These are phyloP conservation scores for Numenius arquata DNA, from an alignment of 2,113 vertebrate species.

Conservation along the genomic window DNA sequence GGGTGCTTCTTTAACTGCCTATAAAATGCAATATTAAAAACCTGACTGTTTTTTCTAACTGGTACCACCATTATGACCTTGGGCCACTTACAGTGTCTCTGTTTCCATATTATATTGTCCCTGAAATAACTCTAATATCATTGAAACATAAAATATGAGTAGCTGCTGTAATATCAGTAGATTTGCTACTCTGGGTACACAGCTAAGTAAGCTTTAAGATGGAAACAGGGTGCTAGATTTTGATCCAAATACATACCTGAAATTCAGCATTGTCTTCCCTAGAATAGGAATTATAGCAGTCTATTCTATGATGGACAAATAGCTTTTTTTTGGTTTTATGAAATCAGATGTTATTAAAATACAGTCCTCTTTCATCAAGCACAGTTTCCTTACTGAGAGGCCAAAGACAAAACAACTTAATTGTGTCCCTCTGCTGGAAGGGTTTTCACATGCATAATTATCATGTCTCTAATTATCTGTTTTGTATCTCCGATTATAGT, in stretches of 20 bases:
- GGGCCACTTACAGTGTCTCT: neutral
- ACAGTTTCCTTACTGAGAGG: neutral
- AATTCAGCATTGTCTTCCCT: neutral
- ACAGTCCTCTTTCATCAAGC: neutral
- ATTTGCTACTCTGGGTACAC: neutral
- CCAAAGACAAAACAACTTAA: neutral
- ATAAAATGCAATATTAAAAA: neutral
- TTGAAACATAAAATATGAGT: neutral
- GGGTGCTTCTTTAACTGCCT: neutral
- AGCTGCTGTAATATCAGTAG: neutral
- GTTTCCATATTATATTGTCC: neutral
- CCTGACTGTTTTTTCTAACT: neutral
- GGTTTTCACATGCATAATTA: neutral
- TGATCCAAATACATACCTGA: neutral
- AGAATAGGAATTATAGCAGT: neutral
- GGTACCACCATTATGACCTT: neutral
- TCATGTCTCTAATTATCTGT: neutral
- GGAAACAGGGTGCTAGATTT: neutral
- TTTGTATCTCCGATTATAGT: neutral
- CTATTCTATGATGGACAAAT: neutral
- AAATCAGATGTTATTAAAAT: neutral
- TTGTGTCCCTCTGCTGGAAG: neutral
- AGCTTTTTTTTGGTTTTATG: neutral
- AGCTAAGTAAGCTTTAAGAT: neutral
- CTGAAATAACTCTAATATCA: neutral